Evolutionary conservation across 2,797 vertebrate species (phyloP).

Genomic region (Falco columbarius): DNA sequence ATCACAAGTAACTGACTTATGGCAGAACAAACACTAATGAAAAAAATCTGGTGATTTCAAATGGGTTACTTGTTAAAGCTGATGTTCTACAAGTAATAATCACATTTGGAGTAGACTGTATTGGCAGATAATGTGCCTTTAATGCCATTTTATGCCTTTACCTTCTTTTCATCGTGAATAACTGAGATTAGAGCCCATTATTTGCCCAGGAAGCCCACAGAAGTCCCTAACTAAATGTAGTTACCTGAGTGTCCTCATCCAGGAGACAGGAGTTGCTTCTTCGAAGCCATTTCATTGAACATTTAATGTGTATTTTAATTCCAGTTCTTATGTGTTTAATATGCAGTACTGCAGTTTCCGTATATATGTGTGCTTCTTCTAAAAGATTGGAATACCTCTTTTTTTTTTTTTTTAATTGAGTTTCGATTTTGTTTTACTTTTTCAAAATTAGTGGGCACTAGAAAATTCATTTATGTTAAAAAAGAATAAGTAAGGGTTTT

Average conservation of each 20-base stretch:
- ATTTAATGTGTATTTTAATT: neutral
- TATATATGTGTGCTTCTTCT: neutral
- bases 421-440: conserved; percentile 7
- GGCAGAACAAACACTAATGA: conserved; percentile 31
- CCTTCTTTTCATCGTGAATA: conserved; percentile 20
- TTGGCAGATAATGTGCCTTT: conserved; percentile 51
- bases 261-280: neutral
- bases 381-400: neutral
- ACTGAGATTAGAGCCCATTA: conserved; percentile 44
- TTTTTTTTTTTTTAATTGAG: neutral
- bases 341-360: neutral
- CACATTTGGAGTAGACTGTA: conserved; percentile 9
- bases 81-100: conserved; percentile 44
- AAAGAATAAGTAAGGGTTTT: neutral
- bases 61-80: conserved; percentile 46
- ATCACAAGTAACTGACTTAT: neutral
- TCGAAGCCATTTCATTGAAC: neutral
- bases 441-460: neutral
- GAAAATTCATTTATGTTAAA: neutral
- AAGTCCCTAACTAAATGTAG: neutral
- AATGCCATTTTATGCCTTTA: conserved; percentile 9
- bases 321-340: neutral
- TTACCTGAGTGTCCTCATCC: neutral
- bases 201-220: conserved; percentile 17
- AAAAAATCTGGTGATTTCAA: conserved; percentile 31